Percentiles rank a stretch among this genome's conserved stretches.
Evolutionary conservation across 2,888 invertebrate species (phyloP).

Genomic region (Sepioteuthis lessoniana): DNA sequence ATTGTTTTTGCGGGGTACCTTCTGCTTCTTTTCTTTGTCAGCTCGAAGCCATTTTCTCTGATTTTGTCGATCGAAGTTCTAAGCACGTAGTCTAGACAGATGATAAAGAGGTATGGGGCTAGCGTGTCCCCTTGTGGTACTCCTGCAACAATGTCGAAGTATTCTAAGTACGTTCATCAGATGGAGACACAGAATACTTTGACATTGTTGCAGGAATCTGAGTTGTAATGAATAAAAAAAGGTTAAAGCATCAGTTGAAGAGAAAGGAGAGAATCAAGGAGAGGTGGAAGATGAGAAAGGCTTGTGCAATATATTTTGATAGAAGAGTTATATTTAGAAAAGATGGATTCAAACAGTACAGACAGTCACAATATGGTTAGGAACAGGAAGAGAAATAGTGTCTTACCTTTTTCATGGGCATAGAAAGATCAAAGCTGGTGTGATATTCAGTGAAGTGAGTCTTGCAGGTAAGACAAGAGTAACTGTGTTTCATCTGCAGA

Average conservation of each 20-base stretch:
- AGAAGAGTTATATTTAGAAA: not conserved
- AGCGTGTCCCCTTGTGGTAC: no score
- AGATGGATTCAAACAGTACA: not conserved
- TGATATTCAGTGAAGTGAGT: slow-evolving; percentile 34
- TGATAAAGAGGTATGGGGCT: no score
- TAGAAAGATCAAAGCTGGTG: slow-evolving; percentile 41
- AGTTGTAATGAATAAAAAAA: not conserved
- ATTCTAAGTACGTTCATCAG: no score
- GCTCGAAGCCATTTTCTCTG: no score
- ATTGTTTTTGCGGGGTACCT: no score
- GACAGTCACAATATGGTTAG: not conserved
- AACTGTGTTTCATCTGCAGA: slow-evolving; percentile 45
- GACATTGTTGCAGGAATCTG: no score
- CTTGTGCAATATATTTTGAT: not conserved
- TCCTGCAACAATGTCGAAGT: no score
- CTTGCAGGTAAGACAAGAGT: slow-evolving; percentile 16
- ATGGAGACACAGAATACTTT: no score
- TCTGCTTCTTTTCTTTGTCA: no score
- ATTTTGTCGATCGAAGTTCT: no score
- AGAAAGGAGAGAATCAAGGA: not conserved
- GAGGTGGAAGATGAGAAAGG: not conserved
- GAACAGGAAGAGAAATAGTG: not conserved
- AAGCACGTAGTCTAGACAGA: no score
- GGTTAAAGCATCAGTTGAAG: not conserved
- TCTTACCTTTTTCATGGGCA: slow-evolving; percentile 43